These are phyloP conservation scores for Diorhabda sublineata DNA, from an alignment of 1,140 invertebrate species.

Conservation along the genomic window DNA sequence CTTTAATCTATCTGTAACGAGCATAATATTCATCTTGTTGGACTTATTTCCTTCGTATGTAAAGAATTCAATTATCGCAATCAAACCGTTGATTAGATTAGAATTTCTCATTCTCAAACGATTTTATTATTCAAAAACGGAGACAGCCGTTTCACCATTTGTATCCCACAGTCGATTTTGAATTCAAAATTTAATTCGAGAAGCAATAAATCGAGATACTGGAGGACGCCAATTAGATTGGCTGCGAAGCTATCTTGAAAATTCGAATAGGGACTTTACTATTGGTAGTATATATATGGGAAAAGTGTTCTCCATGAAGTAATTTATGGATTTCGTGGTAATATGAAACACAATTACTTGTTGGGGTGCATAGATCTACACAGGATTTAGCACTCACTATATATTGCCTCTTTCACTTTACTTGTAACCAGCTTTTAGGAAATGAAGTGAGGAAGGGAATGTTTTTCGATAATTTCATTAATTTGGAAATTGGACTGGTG, in stretches of 20 bases:
- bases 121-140: no score
- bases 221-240: conserved; percentile 13
- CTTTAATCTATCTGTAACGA: no score
- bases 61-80: no score
- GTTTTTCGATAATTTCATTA: no score
- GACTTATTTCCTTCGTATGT: no score
- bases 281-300: neutral
- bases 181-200: conserved; percentile 16
- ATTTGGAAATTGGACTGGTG: no score
- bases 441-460: no score
- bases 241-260: neutral
- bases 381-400: neutral
- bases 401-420: neutral
- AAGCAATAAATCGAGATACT: conserved; percentile 12
- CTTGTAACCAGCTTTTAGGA: no score
- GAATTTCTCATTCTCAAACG: no score
- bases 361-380: neutral
- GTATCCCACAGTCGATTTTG: conserved; percentile 14
- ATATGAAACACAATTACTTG: neutral
- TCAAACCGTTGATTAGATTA: no score
- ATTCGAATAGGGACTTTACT: neutral
- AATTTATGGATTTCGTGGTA: neutral
- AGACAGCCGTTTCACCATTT: neutral
- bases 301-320: neutral
- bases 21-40: no score